phyloP scores from a whole-genome alignment of 2,888 invertebrate genomes.

The Drosophila glabriapex region DNA sequence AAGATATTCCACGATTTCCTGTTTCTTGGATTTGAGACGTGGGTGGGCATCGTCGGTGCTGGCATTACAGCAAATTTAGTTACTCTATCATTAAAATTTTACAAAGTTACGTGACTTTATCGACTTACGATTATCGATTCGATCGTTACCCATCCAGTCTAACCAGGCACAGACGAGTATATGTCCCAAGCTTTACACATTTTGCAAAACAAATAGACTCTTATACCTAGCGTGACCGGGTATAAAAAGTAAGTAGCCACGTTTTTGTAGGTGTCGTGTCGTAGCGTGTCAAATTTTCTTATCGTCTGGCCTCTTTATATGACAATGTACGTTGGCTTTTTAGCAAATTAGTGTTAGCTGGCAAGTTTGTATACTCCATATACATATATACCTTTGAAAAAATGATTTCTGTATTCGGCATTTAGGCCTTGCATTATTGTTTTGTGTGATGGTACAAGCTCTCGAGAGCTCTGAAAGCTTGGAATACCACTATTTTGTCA shows the following conservation, averaged over 20 bases:
- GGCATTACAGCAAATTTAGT: not conserved
- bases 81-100: not conserved
- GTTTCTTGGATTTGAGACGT: not conserved
- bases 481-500: not conserved
- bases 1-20: not conserved
- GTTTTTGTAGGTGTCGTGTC: constrained; percentile 41
- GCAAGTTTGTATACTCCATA: constrained; percentile 6
- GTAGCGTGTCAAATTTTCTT: constrained; percentile 67
- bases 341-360: constrained; percentile 67
- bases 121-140: not conserved
- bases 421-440: not conserved
- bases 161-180: not conserved
- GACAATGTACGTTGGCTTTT: constrained; percentile 70
- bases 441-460: not conserved
- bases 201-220: not conserved
- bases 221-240: not conserved
- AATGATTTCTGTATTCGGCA: not conserved
- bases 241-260: constrained; percentile 16
- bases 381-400: not conserved
- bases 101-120: not conserved
- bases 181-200: not conserved
- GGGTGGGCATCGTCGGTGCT: not conserved
- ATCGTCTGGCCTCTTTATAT: constrained; percentile 65
- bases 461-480: not conserved
- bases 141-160: not conserved